Evolutionary conservation across 2,113 vertebrate species (phyloP).

Genomic region (Hystrix cristata): DNA sequence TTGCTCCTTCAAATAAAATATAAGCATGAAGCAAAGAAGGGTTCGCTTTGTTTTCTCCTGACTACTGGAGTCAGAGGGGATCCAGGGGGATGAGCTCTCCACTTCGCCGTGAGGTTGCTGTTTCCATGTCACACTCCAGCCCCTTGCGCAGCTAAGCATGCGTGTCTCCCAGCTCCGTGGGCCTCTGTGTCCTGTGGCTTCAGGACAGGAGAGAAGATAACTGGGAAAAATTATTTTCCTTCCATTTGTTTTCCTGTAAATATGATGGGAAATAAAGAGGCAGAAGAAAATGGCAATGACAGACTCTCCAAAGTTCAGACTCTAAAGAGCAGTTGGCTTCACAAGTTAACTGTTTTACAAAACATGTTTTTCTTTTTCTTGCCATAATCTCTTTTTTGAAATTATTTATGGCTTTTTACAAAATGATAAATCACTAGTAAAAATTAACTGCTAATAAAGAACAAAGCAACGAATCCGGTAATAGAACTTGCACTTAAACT

Average conservation of each 20-base stretch:
- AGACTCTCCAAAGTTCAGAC: neutral
- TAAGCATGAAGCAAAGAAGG: neutral
- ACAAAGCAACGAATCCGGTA: neutral
- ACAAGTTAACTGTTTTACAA: neutral
- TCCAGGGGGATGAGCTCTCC: neutral
- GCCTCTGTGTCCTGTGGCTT: no score
- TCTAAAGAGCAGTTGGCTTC: neutral
- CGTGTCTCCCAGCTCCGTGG: neutral
- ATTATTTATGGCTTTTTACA: neutral
- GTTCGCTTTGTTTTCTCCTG: neutral
- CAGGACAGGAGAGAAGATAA: neutral
- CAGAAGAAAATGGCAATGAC: neutral
- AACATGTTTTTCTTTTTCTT: neutral
- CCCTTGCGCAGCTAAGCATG: no score
- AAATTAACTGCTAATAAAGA: neutral
- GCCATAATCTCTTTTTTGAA: neutral
- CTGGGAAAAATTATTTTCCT: neutral
- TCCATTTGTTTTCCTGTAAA: neutral
- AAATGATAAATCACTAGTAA: neutral
- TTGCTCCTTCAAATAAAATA: neutral
- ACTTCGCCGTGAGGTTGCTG: neutral
- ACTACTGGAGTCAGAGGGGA: neutral
- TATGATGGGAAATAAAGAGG: neutral
- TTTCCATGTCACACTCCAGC: neutral
- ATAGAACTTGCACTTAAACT: neutral